Percentiles rank a stretch among this genome's conserved stretches.
Conservation (phyloP, 1,140 invertebrate genomes). For the Mercenaria mercenaria region DNA sequence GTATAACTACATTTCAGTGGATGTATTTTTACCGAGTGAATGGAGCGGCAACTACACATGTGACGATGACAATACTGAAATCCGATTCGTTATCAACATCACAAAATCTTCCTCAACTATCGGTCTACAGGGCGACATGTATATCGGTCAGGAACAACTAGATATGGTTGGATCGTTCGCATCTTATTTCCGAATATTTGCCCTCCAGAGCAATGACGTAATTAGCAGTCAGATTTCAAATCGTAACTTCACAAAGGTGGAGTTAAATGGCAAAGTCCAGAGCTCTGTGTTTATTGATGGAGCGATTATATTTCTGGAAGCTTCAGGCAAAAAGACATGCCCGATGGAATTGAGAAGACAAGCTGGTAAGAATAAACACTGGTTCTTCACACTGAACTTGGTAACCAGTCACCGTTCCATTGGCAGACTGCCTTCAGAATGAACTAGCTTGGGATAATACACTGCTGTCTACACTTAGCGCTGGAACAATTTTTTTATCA, state of each 20-base stretch:
- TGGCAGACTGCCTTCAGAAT: too few species aligned
- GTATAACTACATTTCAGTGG: conserved; percentile 57
- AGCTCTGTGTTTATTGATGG: conserved; percentile 52
- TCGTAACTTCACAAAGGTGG: conserved; percentile 49
- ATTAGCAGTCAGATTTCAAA: conserved; percentile 38
- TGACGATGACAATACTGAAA: background rate
- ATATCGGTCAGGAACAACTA: conserved; percentile 6
- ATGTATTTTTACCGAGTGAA: conserved; percentile 58
- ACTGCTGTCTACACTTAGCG: too few species aligned
- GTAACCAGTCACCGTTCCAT: background rate
- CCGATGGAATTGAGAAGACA: conserved; percentile 53
- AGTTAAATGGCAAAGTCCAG: conserved; percentile 23
- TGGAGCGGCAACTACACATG: conserved; percentile 62
- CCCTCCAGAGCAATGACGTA: background rate
- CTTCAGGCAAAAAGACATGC: conserved; percentile 13
- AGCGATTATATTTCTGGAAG: conserved; percentile 4
- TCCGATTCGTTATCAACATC: conserved; percentile 42
- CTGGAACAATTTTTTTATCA: too few species aligned
- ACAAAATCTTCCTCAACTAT: conserved; percentile 39
- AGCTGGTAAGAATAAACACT: conserved; percentile 11
- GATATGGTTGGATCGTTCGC: background rate
- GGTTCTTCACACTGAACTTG: too few species aligned
- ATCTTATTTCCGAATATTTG: conserved; percentile 29
- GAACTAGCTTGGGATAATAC: too few species aligned
- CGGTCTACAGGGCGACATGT: background rate